Conservation (phyloP, 2,113 vertebrate species). For the Brevimyrus niger region DNA sequence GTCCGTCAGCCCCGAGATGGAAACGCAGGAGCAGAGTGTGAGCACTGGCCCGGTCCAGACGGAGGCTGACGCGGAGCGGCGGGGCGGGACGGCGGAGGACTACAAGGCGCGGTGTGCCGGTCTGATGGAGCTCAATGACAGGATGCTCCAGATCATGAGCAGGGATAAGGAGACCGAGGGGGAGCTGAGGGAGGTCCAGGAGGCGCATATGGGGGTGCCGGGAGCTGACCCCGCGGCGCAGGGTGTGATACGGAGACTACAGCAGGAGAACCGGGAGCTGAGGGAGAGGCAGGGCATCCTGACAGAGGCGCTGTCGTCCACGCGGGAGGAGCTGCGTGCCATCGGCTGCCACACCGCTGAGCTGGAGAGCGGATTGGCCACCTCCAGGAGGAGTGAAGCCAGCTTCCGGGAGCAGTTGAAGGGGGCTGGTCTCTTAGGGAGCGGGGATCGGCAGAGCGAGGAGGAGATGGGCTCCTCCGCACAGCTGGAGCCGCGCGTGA, state of each 20-base stretch:
- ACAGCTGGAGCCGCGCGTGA: slow-evolving; percentile 63
- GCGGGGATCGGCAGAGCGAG: slow-evolving; percentile 46
- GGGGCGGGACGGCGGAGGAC: slow-evolving; percentile 40
- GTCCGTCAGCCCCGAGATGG: slow-evolving; percentile 57
- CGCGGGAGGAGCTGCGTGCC: slow-evolving; percentile 58
- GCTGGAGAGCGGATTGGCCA: slow-evolving; percentile 62
- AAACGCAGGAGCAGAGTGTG: slow-evolving; percentile 65
- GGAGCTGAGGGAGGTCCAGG: slow-evolving; percentile 49
- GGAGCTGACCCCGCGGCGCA: slow-evolving; percentile 51
- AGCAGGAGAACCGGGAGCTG: slow-evolving; percentile 60
- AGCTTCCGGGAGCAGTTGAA: slow-evolving; percentile 56
- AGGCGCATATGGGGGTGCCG: slow-evolving; percentile 55
- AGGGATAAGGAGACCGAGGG: slow-evolving; percentile 54
- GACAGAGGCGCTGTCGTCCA: slow-evolving; percentile 47
- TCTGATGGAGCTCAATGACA: slow-evolving; percentile 48
- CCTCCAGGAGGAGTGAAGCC: slow-evolving; percentile 56
- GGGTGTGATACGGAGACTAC: slow-evolving; percentile 51
- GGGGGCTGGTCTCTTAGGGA: slow-evolving; percentile 52
- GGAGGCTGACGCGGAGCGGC: slow-evolving; percentile 53
- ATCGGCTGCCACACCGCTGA: slow-evolving; percentile 51
- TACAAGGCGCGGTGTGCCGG: slow-evolving; percentile 42
- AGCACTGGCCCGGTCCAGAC: slow-evolving; percentile 47
- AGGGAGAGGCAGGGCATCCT: slow-evolving; percentile 53
- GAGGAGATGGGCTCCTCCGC: slow-evolving; percentile 51
- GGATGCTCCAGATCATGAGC: slow-evolving; percentile 46